Percentiles rank a stretch among this genome's conserved stretches.
These are phyloP conservation scores for Zaprionus capensis DNA, from an alignment of 1,140 invertebrate genomes.

Conservation along the genomic window DNA sequence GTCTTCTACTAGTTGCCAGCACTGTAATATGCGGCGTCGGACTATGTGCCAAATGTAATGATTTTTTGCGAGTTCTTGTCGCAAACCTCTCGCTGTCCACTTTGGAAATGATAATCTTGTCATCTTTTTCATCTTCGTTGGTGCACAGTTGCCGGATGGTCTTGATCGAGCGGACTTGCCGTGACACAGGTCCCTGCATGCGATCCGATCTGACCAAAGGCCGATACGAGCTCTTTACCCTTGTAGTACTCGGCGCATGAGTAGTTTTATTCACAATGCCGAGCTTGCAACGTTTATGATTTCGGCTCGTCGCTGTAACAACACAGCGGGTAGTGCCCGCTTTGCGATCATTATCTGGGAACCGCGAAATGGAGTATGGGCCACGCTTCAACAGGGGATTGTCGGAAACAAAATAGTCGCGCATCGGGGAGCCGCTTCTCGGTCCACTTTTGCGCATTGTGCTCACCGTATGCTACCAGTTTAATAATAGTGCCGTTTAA, in stretches of 20 bases:
- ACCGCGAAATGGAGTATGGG: neutral
- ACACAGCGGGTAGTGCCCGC: neutral
- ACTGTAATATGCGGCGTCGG: neutral
- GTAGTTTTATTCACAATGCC: neutral
- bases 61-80: too few relatives aligned
- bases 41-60: too few relatives aligned
- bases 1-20: neutral
- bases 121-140: neutral
- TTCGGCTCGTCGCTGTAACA: neutral
- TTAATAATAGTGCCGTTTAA: slow-evolving; percentile 69
- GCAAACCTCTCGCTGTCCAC: neutral
- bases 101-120: neutral
- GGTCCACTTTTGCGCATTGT: slow-evolving; percentile 48
- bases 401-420: slow-evolving; percentile 8
- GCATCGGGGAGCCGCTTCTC: neutral
- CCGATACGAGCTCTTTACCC: neutral
- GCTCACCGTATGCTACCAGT: slow-evolving; percentile 38
- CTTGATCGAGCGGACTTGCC: neutral
- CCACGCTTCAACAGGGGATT: neutral
- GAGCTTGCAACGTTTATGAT: neutral
- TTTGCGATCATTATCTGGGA: neutral
- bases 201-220: neutral
- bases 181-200: neutral
- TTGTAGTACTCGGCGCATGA: neutral
- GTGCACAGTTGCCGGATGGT: neutral